Evolutionary conservation across 2,888 invertebrate species (phyloP), one percentile per base, ranked within the genome.

Genomic region (Lithophane semibrunnea): DNA sequence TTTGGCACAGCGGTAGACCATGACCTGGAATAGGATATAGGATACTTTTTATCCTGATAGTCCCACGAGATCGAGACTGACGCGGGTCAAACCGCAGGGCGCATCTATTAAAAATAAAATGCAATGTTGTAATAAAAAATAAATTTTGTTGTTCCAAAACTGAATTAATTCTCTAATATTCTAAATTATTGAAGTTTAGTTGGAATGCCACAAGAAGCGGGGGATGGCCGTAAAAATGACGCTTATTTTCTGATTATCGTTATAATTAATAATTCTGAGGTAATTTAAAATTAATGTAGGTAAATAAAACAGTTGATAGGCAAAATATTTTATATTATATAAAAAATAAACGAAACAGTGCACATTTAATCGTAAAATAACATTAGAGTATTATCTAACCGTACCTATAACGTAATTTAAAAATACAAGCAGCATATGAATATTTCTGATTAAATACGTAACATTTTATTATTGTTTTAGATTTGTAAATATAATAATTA

Each of bases 241-340:
- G 47, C 10, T 47, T 47, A 12, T 24, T 24, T 47, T 65, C n/a
- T 9, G 64, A 18, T 12, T 47, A 1, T 21, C 8, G 29, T 37
- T 3, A 37, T 37, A 37, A 37, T 37, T 37, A 37, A 37, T 37
- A 37, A 37, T 37, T 37, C n/a, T 3, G 58, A 42, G n/a, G 18
- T 58, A 7, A 18, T n/a, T 61, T 12, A 3, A 42, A 42, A 68
- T 42, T 65, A 47, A 24, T 16, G 58, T 60, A 29, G 60, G 29
- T 29, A 60, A 61, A 73, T 72, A 54, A 86, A 82, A 79, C 37
- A 56, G 47, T 49, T 58, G 18, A 67, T 81, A 89, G 84, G 89
- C 90, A 90, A 92, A 91, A 90, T 92, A 91, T 78, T 89, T 88
- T 88, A 86, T 91, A 88, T 87, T 86, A 86, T 85, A 82, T 79